A percentile compares a stretch with the other conserved stretches of the same genome.
These are phyloP conservation scores for Aradus depressus DNA, from an alignment of 2,888 invertebrate genomes.

Conservation along the genomic window DNA sequence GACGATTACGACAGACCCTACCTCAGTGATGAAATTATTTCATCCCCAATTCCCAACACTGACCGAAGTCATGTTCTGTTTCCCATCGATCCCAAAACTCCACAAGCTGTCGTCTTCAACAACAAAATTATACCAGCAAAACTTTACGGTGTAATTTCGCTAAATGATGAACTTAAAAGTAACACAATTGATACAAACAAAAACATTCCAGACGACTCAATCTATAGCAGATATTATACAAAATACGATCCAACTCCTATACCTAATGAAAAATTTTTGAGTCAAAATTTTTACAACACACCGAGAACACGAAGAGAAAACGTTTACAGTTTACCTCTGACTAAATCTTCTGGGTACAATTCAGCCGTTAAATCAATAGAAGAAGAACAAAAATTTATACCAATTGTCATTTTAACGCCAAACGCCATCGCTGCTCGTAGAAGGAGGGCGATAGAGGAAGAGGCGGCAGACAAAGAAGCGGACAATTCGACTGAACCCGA, in stretches of 20 bases:
- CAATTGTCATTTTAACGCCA: too few species aligned
- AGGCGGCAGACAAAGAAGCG: not conserved
- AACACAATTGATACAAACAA: not conserved
- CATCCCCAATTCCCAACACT: not conserved
- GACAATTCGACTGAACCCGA: not conserved
- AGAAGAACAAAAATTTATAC: too few species aligned
- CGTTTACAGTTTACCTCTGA: too few species aligned
- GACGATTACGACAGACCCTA: constrained; percentile 5
- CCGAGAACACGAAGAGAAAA: too few species aligned
- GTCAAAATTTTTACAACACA: too few species aligned
- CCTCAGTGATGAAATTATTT: not conserved
- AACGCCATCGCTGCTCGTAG: too few species aligned
- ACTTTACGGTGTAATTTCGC: constrained; percentile 14
- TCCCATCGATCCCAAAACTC: constrained; percentile 19
- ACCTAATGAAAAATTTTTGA: not conserved
- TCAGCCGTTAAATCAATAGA: too few species aligned
- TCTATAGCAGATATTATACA: not conserved
- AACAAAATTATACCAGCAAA: constrained; percentile 23
- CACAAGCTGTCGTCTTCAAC: constrained; percentile 22
- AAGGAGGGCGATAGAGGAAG: too few species aligned
- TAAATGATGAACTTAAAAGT: constrained; percentile 2
- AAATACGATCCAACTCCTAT: constrained; percentile 3
- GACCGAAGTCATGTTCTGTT: constrained; percentile 18
- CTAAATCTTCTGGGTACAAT: too few species aligned
- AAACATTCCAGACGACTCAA: not conserved